A percentile compares a stretch with the other conserved stretches of the same genome.
phyloP scores from a whole-genome alignment of 1,140 invertebrate species.

The Bombus terrestris region DNA sequence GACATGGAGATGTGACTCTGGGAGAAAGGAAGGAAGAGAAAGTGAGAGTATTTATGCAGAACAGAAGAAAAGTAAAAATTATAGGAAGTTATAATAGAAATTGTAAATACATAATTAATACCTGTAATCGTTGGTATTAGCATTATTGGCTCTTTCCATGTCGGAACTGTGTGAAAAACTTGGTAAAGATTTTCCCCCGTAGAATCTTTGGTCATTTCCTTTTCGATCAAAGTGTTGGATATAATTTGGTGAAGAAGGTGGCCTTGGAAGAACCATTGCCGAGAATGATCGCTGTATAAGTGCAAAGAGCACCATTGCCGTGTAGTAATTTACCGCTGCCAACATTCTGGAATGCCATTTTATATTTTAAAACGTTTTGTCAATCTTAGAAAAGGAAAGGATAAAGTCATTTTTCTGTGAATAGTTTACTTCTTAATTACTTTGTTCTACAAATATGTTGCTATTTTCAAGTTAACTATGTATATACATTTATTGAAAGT shows the following conservation, averaged over 20 bases:
- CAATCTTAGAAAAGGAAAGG: neutral
- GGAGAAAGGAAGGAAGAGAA: no score
- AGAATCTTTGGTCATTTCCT: slow-evolving; percentile 31
- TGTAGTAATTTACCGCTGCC: slow-evolving; percentile 50
- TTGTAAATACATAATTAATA: slow-evolving; percentile 10
- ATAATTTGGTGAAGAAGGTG: slow-evolving; percentile 77
- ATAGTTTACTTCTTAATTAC: neutral
- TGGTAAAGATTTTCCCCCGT: slow-evolving; percentile 62
- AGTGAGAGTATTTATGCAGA: neutral
- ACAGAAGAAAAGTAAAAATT: neutral
- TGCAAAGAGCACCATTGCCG: slow-evolving; percentile 61
- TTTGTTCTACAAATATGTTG: neutral
- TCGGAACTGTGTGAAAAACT: slow-evolving; percentile 69
- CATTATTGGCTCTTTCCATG: slow-evolving; percentile 74
- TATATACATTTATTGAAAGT: no score
- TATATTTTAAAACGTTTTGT: neutral
- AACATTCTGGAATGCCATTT: slow-evolving; percentile 70
- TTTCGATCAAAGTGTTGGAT: slow-evolving; percentile 68
- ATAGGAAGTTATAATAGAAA: neutral
- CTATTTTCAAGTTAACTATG: no score
- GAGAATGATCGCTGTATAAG: slow-evolving; percentile 65
- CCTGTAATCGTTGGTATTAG: slow-evolving; percentile 69
- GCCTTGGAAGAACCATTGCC: slow-evolving; percentile 79
- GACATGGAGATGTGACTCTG: no score
- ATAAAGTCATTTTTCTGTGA: neutral